Evolutionary conservation across 2,113 vertebrate genomes (phyloP).

Genomic region (Pomatorhinus ruficollis): DNA sequence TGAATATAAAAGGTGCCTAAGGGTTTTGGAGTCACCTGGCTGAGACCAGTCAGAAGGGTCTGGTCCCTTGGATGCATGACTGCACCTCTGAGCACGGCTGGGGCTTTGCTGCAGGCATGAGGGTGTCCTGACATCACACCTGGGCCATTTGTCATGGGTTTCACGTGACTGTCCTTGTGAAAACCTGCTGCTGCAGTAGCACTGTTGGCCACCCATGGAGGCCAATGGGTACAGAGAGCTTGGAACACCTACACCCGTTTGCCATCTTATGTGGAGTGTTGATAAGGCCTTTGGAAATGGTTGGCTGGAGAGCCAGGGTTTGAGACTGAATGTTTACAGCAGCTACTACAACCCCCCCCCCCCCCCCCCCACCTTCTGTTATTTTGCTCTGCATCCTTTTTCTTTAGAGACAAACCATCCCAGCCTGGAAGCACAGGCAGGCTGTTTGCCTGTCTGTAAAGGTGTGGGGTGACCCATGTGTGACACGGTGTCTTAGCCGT

Average conservation of each 20-base stretch:
- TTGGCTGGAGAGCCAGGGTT: background rate
- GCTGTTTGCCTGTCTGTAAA: background rate
- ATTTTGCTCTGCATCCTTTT: background rate
- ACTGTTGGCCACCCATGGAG: fast-evolving
- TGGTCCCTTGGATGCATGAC: background rate
- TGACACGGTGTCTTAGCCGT: background rate
- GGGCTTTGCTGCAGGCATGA: background rate
- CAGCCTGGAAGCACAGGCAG: background rate
- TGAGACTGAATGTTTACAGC: background rate
- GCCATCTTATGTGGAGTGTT: fast-evolving
- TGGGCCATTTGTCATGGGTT: fast-evolving
- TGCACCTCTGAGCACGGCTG: background rate
- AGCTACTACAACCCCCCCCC: background rate
- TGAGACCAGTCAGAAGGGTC: background rate
- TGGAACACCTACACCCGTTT: fast-evolving
- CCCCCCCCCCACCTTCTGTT: background rate
- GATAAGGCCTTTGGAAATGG: background rate
- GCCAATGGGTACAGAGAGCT: no score
- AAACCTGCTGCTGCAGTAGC: background rate
- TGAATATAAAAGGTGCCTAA: background rate
- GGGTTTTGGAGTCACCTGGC: background rate
- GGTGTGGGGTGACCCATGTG: background rate
- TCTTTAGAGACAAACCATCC: background rate
- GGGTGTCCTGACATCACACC: background rate
- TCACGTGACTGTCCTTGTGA: background rate